Base-by-base conservation (phyloP, 2,888 invertebrate species). In the Rotaria socialis region DNA sequence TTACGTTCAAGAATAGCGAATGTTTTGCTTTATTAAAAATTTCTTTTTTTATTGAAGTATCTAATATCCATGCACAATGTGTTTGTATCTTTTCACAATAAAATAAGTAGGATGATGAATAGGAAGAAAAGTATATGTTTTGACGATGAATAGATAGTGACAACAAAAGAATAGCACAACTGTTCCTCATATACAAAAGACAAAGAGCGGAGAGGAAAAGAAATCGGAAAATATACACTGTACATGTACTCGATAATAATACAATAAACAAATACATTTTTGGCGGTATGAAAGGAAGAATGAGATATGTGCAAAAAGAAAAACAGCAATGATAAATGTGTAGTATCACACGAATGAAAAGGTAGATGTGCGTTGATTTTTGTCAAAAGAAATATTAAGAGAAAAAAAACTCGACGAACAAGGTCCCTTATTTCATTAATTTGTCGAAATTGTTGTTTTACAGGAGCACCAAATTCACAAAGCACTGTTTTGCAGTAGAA, bases 241-340 rank as follows among this genome's bases (percentile, higher is more conserved):
- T 67, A 67, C 35, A 67, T 35, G 67, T 67, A 67, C 67, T 35
- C 35, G 27, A 67, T 4, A 67, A 67, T 67, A 67, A 67, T 67
- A 67, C 67, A 67, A 67, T 67, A 67, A 67, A 67, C 67, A 35
- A 67, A 67, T 67, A 67, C 67, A 67, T 67, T 19, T 27, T 67
- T 35, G 67, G 67, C 35, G 27, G 67, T 67, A 67, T 67, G 5
- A 67, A 67, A 67, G 67, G 67, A 67, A 67, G 67, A 67, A 67
- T 67, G 35, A 67, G 67, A 67, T 67, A 67, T 67, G 19, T 67
- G 35, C 67, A 67, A 27, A 67, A 67, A 35, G 35, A 35, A 35
- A 35, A 16, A 35, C 14, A 35, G 35, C 14, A 67, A 67, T 67
- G 16, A 67, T 67, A 67, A 67, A 67, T 67, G 35, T 67, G 67